Evolutionary conservation across 1,140 invertebrate species (phyloP).

Genomic region (Polypedilum vanderplanki): DNA sequence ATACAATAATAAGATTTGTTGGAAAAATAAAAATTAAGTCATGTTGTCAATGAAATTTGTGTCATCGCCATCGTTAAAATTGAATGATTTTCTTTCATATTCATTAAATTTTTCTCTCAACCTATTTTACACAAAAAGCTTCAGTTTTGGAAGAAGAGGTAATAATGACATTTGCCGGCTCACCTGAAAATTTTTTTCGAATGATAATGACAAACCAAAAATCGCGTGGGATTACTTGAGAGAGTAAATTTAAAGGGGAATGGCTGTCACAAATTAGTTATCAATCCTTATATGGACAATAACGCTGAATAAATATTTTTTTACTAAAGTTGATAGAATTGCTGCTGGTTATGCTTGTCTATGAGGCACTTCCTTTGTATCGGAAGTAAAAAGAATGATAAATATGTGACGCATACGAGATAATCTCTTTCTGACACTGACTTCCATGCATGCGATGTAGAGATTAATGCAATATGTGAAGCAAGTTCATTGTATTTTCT

Average conservation of each 20-base stretch:
- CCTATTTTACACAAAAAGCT: not conserved
- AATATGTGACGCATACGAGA: not conserved
- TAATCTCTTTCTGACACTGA: not conserved
- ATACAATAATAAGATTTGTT: not conserved
- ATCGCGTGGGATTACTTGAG: not conserved
- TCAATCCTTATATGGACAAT: conserved; percentile 1
- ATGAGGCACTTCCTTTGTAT: not conserved
- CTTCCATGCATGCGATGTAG: not conserved
- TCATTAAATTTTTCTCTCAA: too few relatives aligned
- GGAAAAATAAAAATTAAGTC: not conserved
- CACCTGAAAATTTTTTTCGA: too few relatives aligned
- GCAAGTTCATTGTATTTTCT: not conserved
- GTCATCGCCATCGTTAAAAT: not conserved
- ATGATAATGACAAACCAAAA: too few relatives aligned
- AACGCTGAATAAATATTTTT: not conserved
- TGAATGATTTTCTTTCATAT: too few relatives aligned
- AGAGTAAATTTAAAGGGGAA: not conserved
- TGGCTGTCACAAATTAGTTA: conserved; percentile 5
- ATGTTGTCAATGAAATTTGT: not conserved
- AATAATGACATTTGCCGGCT: too few relatives aligned
- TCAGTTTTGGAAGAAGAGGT: not conserved
- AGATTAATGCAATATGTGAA: not conserved
- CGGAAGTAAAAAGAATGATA: conserved; percentile 8
- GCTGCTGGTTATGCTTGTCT: not conserved
- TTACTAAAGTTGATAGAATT: not conserved